Evolutionary conservation across 2,113 vertebrate species (phyloP).

Genomic region (Hyaena hyaena): DNA sequence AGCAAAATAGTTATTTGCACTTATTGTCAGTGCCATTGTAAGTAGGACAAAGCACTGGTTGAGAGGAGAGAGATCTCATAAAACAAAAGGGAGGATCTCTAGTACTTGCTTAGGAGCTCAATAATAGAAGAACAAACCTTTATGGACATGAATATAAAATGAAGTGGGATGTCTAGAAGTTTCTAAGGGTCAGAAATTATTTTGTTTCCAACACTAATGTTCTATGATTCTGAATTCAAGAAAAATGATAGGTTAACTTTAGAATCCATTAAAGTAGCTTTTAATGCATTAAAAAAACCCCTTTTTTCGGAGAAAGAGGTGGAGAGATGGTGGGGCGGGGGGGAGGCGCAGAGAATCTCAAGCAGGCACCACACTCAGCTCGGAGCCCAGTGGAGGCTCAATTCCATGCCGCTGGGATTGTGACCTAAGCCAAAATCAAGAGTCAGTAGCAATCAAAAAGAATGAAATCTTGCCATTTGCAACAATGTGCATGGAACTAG

Average conservation of each 20-base stretch:
- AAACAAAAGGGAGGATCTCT: constrained; percentile 1
- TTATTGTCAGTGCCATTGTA: constrained; percentile 24
- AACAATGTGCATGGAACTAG: too few relatives aligned
- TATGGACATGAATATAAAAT: background rate
- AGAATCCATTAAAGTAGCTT: constrained; percentile 29
- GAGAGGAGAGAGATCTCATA: background rate
- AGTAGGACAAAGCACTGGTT: constrained; percentile 63
- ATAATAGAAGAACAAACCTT: background rate
- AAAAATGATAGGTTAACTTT: constrained; percentile 41
- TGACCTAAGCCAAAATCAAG: too few relatives aligned
- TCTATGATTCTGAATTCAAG: constrained; percentile 41
- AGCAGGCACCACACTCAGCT: too few relatives aligned
- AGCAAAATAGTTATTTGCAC: constrained; percentile 21
- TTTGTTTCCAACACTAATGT: constrained; percentile 38
- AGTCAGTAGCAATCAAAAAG: too few relatives aligned
- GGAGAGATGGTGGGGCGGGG: too few relatives aligned
- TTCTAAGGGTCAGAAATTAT: constrained; percentile 10
- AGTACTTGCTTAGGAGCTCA: constrained; percentile 38
- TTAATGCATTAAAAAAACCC: background rate
- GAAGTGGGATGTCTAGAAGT: constrained; percentile 32
- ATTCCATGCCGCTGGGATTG: too few relatives aligned
- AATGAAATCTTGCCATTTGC: too few relatives aligned
- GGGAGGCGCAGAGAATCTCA: too few relatives aligned
- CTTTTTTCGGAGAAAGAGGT: too few relatives aligned
- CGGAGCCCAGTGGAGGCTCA: too few relatives aligned